Evolutionary conservation across 1,140 invertebrate genomes (phyloP).

Genomic region (Battus philenor): DNA sequence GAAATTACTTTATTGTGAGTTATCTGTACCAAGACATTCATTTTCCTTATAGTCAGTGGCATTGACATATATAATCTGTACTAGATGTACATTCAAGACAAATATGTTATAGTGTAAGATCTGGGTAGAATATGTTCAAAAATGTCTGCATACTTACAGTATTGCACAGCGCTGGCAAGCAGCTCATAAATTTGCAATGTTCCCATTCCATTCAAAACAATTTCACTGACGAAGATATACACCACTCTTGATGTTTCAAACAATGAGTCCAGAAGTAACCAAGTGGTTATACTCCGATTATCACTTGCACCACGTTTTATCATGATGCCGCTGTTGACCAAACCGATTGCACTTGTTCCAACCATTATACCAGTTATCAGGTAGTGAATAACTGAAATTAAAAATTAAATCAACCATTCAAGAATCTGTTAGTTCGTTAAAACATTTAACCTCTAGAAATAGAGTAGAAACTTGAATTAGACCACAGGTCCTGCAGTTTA

Average conservation of each 20-base stretch:
- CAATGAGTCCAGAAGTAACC: slow-evolving; percentile 59
- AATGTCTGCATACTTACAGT: slow-evolving; percentile 56
- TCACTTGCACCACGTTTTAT: slow-evolving; percentile 43
- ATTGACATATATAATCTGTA: too few relatives aligned
- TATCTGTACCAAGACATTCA: too few relatives aligned
- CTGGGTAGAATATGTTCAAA: too few relatives aligned
- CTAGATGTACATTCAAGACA: too few relatives aligned
- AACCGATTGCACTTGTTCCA: slow-evolving; percentile 42
- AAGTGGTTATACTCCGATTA: slow-evolving; percentile 47
- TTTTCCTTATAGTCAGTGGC: too few relatives aligned
- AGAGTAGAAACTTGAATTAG: too few relatives aligned
- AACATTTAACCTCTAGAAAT: too few relatives aligned
- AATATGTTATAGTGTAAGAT: too few relatives aligned
- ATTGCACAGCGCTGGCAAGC: slow-evolving; percentile 48
- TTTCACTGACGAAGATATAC: slow-evolving; percentile 52
- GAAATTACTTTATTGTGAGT: too few relatives aligned
- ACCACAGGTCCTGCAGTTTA: too few relatives aligned
- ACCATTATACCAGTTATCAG: slow-evolving; percentile 53
- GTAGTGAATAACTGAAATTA: slow-evolving; percentile 55
- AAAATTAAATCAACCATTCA: background rate
- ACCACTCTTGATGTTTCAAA: slow-evolving; percentile 59
- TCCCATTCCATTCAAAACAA: slow-evolving; percentile 47
- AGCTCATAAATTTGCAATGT: slow-evolving; percentile 50
- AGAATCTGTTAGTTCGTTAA: background rate
- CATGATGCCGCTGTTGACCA: slow-evolving; percentile 52